Percentiles rank a stretch among this genome's conserved stretches.
phyloP scores from a whole-genome alignment of 2,113 vertebrate species.

The Natator depressus region DNA sequence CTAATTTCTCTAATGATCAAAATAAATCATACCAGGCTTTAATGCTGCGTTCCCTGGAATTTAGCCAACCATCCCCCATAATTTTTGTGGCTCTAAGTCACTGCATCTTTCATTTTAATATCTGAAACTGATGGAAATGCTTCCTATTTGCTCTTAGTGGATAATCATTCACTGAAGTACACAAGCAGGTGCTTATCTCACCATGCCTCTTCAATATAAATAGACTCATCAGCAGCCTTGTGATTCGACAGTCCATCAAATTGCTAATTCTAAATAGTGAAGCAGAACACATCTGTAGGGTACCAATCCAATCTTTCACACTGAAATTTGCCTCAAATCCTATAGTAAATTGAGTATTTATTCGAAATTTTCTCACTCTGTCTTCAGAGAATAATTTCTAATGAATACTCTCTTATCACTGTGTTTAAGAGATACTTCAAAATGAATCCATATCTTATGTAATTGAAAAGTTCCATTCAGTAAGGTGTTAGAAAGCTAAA shows the following conservation, averaged over 20 bases:
- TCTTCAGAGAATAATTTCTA: slow-evolving; percentile 57
- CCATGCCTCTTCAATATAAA: slow-evolving; percentile 64
- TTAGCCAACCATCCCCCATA: neutral
- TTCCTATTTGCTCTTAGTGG: slow-evolving; percentile 33
- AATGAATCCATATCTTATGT: slow-evolving; percentile 35
- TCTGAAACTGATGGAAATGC: slow-evolving; percentile 22
- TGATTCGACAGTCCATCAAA: slow-evolving; percentile 58
- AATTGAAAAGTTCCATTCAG: slow-evolving; percentile 39
- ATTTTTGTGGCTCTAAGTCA: neutral
- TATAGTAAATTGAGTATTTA: slow-evolving; percentile 63
- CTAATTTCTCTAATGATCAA: neutral
- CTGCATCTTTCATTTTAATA: slow-evolving; percentile 16
- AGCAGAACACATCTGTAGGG: slow-evolving; percentile 62
- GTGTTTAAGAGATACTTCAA: slow-evolving; percentile 52
- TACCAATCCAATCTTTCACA: slow-evolving; percentile 6
- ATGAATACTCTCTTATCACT: neutral
- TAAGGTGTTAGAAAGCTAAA: slow-evolving; percentile 17
- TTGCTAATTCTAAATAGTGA: slow-evolving; percentile 58
- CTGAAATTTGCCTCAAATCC: slow-evolving; percentile 63
- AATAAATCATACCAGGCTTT: neutral
- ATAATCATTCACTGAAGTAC: slow-evolving; percentile 30
- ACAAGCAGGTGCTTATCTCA: slow-evolving; percentile 63
- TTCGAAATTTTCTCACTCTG: slow-evolving; percentile 48
- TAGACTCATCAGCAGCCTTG: slow-evolving; percentile 66
- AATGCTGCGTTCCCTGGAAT: neutral